These are phyloP conservation scores for Mus pahari DNA, from an alignment of 2,113 vertebrate genomes.

Conservation along the genomic window DNA sequence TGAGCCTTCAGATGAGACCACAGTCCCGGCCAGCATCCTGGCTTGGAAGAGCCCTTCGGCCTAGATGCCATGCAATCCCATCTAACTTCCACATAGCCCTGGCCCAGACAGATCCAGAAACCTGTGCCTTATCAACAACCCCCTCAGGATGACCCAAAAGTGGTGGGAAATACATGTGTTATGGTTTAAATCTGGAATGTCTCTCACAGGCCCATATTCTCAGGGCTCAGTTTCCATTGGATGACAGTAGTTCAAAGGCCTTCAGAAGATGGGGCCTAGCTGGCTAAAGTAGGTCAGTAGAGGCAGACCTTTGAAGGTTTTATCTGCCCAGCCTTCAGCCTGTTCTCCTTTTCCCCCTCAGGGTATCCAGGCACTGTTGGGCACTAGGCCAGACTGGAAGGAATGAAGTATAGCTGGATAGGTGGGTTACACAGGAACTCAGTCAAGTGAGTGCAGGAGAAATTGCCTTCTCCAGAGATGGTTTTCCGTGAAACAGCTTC, in stretches of 20 bases:
- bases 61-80: too few relatives aligned
- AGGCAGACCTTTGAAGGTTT: neutral
- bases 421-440: too few relatives aligned
- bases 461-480: too few relatives aligned
- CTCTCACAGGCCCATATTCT: neutral
- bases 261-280: neutral
- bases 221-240: neutral
- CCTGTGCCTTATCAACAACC: neutral
- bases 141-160: neutral
- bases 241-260: neutral
- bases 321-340: neutral
- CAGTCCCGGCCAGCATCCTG: neutral
- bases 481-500: too few relatives aligned
- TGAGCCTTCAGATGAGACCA: neutral
- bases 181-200: neutral
- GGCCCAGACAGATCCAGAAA: neutral
- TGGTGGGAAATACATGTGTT: too few relatives aligned
- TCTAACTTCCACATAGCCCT: neutral
- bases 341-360: too few relatives aligned
- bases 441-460: too few relatives aligned
- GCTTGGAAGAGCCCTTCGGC: neutral
- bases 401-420: too few relatives aligned
- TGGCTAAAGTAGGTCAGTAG: neutral
- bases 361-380: too few relatives aligned
- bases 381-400: too few relatives aligned